A percentile compares a stretch with the other conserved stretches of the same genome.
Conservation (phyloP, 2,113 vertebrate species). For the Prolemur simus region DNA sequence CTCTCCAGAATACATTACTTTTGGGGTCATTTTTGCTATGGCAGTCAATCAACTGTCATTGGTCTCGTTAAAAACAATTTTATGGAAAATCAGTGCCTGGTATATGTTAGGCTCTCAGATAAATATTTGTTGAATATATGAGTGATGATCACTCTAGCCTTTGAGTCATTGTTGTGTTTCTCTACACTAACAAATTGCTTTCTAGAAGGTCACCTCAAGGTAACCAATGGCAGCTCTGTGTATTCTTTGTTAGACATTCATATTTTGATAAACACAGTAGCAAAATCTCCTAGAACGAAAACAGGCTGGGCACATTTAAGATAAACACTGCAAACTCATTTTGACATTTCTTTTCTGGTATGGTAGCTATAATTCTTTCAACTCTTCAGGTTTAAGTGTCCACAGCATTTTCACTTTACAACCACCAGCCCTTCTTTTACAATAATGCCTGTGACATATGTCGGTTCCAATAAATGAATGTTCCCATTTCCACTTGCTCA, state of each 20-base stretch:
- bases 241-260: neutral
- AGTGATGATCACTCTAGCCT: neutral
- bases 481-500: neutral
- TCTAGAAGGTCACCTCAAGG: neutral
- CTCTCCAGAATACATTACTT: neutral
- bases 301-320: neutral
- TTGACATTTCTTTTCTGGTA: neutral
- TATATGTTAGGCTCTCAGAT: conserved; percentile 13
- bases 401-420: neutral
- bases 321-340: neutral
- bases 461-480: conserved; percentile 14
- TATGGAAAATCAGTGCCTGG: neutral
- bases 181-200: neutral
- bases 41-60: neutral
- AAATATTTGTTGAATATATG: neutral
- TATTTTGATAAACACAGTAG: conserved; percentile 5
- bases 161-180: neutral
- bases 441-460: conserved; percentile 16
- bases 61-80: neutral
- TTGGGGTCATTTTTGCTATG: neutral
- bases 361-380: neutral
- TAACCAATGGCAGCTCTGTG: neutral
- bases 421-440: neutral
- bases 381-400: neutral
- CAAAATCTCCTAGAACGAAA: neutral